Base-by-base conservation (phyloP, 2,888 invertebrate species). In the Drosophila lacicola region DNA sequence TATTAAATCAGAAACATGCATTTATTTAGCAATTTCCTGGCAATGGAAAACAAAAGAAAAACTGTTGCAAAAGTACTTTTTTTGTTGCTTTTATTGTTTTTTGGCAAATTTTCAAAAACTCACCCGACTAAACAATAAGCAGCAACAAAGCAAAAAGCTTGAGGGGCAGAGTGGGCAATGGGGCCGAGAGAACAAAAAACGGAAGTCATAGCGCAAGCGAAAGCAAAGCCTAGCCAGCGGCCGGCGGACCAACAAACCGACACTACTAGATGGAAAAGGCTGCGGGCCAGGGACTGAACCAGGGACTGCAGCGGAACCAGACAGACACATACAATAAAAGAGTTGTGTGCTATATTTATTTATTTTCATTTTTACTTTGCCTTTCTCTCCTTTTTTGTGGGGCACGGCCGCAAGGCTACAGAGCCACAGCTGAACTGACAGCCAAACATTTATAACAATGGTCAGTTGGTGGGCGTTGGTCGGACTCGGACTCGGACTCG, bases 1-100 rank as follows among this genome's bases (percentile, higher is more conserved):
- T 50, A 68, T 86, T 86, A 84, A 84, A 86, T 83, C 80, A 74
- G 80, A 74, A 88, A 75, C 89, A 86, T 86, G 87, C 84, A 86
- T 84, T 84, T 84, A 88, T 84, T 84, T 84, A 78, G 89, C 84
- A 86, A 88, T 84, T 84, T 84, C 67, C 74, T 61, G 68, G 58
- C 36, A 47, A 45, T 58, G 14, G 64, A 36, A 72, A 75, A 83
- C 60, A 70, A 69, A 50, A 60, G 63, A 75, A 80, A 74, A 84
- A 69, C 62, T 70, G 57, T 65, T 64, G 55, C 64, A 73, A 81
- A 73, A 68, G 41, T 53, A 55, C 29, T 41, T n/a, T 4, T 41
- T 14, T 42, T 58, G 33, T 36, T 46, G 10, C 36, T 29, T 42
- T 14, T 1, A 14, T 14, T 17, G 36, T 55, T 54, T 64, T 55